phyloP scores from a whole-genome alignment of 2,797 vertebrate genomes.

The Malacoctenus gilli region DNA sequence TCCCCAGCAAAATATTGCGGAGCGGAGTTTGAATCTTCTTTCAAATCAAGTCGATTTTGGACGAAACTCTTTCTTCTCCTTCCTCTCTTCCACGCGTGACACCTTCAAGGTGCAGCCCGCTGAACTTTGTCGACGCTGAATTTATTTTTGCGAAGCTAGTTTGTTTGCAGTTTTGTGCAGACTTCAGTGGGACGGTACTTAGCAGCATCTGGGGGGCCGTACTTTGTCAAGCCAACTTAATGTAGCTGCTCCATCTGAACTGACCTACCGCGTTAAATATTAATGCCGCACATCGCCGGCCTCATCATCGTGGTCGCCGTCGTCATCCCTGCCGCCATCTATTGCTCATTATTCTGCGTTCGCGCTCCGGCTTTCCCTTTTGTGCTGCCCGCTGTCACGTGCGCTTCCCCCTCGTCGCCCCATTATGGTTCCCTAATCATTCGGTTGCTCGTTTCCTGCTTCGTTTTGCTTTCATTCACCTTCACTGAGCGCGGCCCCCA shows the following conservation, averaged over 20 bases:
- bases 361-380: conserved; percentile 23
- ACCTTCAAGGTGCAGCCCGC: conserved; percentile 14
- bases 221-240: conserved; percentile 69
- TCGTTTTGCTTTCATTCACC: conserved; percentile 23
- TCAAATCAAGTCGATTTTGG: too few relatives aligned
- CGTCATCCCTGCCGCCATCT: conserved; percentile 31
- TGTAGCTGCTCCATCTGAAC: conserved; percentile 62
- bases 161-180: conserved; percentile 62
- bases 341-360: conserved; percentile 48
- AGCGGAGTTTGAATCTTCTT: too few relatives aligned
- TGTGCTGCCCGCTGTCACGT: conserved; percentile 23
- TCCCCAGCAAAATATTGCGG: conserved; percentile 9
- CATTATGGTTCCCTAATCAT: conserved; percentile 12
- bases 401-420: conserved; percentile 12
- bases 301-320: conserved; percentile 51
- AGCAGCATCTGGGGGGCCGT: conserved; percentile 57
- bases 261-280: conserved; percentile 72
- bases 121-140: conserved; percentile 49
- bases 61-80: too few relatives aligned
- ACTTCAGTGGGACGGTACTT: conserved; percentile 57
- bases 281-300: conserved; percentile 57
- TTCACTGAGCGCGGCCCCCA: conserved; percentile 6
- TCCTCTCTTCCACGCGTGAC: conserved; percentile 31
- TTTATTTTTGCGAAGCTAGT: conserved; percentile 40
- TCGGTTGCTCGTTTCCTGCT: conserved; percentile 5